Percentiles rank a stretch among this genome's conserved stretches.
phyloP scores from a whole-genome alignment of 2,888 invertebrate genomes.

The Tipula unca region DNA sequence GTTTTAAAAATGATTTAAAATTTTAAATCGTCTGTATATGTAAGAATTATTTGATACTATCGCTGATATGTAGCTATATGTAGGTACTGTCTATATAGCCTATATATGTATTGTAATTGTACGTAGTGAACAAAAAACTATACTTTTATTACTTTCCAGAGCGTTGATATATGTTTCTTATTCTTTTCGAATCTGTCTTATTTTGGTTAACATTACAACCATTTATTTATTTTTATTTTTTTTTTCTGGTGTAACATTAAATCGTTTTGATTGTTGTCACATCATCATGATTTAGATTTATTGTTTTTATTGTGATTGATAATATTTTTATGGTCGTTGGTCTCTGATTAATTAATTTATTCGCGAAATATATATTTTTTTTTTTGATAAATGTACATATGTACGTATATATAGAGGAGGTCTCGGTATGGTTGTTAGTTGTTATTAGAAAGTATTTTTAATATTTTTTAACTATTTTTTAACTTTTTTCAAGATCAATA shows the following conservation, averaged over 20 bases:
- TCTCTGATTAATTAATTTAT: neutral
- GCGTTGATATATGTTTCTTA: neutral
- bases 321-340: neutral
- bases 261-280: conserved; percentile 14
- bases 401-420: neutral
- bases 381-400: neutral
- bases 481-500: neutral
- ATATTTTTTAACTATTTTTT: no score
- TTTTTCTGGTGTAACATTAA: neutral
- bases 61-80: neutral
- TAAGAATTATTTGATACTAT: neutral
- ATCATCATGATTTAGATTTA: conserved; percentile 8
- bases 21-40: neutral
- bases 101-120: neutral
- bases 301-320: neutral
- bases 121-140: no score
- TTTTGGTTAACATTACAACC: neutral
- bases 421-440: neutral
- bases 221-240: neutral
- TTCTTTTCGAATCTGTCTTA: neutral
- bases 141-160: neutral
- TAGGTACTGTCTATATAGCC: neutral
- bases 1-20: neutral
- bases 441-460: neutral
- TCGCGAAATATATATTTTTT: neutral